Evolutionary conservation across 2,113 vertebrate species (phyloP), one percentile per base, ranked within the genome.

Genomic region (Urocitellus parryii): DNA sequence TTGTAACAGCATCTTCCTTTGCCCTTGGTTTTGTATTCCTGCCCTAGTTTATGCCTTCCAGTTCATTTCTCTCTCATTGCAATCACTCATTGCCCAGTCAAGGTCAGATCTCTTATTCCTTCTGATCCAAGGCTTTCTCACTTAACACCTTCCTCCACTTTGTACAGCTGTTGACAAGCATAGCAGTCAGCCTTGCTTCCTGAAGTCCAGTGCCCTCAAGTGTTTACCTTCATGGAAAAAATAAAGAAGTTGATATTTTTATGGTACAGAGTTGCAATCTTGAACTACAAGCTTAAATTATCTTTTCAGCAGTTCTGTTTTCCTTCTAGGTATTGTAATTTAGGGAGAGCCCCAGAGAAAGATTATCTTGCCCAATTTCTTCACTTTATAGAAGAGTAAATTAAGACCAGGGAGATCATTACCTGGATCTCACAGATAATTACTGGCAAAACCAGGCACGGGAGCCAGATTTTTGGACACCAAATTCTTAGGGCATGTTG

Each of bases 1-100:
- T 89, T 90, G 61, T 86, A 58, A 73, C 67, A 85, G 70, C 94
- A 87, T 97, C 93, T 96, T 93, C 68, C 51, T 96, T 97, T 97
- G 91, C 90, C 92, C 87, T 96, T 93, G 67, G 42, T 78, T 97
- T 97, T 91, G 82, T 91, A 78, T 95, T 92, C 74, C n/a, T 96
- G 68, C 51, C 65, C 78, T 81, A 34, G 39, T 95, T 93, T 90
- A 76, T 96, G 73, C 93, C 74, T 94, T 96, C 94, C 70, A 96
- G 79, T 85, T 95, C 34, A 77, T 34, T 94, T 94, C 67, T 96
- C 42, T 94, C 32, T 1, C 92, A 84, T 95, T 87, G 91, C 45
- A 94, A 79, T 85, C 58, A 37, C 61, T 96, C 94, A 88, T 91
- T 97, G 95, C 93, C 92, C 91, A 87, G 72, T 39, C 74, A 95